phyloP scores from a whole-genome alignment of 2,113 vertebrate species.

The Okapia johnstoni region DNA sequence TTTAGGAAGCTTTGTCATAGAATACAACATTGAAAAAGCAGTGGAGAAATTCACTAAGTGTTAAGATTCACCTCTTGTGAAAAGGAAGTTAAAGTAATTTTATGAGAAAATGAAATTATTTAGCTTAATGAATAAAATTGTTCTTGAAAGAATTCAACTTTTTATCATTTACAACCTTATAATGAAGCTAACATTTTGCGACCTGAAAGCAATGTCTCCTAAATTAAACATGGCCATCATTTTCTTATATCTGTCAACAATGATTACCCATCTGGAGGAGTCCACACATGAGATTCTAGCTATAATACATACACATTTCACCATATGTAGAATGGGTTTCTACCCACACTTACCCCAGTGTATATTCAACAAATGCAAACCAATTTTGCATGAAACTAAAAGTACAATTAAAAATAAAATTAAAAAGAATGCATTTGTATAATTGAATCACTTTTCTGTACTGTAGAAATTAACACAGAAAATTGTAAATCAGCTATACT shows the following conservation, averaged over 20 bases:
- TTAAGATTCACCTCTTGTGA: neutral
- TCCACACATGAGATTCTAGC: neutral
- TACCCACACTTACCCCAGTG: accelerated
- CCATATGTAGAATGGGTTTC: neutral
- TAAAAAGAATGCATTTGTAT: neutral
- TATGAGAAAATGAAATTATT: neutral
- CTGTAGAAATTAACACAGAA: neutral
- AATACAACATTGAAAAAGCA: neutral
- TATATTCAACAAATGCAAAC: neutral
- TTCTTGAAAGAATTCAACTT: neutral
- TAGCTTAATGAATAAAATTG: neutral
- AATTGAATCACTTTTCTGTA: neutral
- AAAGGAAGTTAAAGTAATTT: slow-evolving; percentile 7
- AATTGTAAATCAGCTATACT: neutral
- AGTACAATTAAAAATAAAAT: neutral
- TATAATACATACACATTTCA: neutral
- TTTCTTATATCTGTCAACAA: neutral
- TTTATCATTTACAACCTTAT: neutral
- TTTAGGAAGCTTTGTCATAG: neutral
- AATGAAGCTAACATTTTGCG: neutral
- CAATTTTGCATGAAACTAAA: neutral
- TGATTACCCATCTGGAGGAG: neutral
- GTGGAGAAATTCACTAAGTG: neutral
- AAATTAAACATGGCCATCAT: neutral
- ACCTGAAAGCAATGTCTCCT: neutral